phyloP scores from a whole-genome alignment of 2,113 vertebrate genomes.

The Cercocebus atys region DNA sequence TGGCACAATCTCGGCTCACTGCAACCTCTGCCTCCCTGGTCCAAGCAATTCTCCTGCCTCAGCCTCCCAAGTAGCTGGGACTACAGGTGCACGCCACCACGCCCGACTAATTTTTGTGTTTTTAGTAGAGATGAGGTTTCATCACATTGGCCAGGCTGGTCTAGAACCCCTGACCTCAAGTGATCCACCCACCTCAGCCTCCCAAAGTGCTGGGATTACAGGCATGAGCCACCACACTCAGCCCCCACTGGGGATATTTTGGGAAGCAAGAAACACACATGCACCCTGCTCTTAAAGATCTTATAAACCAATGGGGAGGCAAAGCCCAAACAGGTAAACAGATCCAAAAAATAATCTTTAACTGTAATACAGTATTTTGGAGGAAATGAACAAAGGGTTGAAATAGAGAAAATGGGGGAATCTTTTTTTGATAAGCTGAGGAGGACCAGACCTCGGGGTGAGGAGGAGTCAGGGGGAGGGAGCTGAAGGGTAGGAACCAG shows the following conservation, averaged over 20 bases:
- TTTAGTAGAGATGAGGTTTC: too few species aligned
- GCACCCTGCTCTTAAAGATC: not conserved
- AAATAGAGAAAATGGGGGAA: not conserved
- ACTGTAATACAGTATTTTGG: not conserved
- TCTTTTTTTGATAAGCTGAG: not conserved
- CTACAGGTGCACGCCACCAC: too few species aligned
- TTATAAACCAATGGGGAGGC: not conserved
- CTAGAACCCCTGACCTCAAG: too few species aligned
- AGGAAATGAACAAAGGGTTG: not conserved
- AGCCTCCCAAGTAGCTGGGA: too few species aligned
- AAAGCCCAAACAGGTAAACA: not conserved
- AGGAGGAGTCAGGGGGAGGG: not conserved
- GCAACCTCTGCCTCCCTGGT: too few species aligned
- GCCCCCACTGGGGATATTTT: too few species aligned
- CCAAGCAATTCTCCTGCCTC: too few species aligned
- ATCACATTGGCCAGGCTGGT: too few species aligned
- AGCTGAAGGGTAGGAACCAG: not conserved
- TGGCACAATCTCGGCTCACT: too few species aligned
- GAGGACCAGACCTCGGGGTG: not conserved
- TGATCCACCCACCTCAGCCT: too few species aligned
- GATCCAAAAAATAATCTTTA: not conserved
- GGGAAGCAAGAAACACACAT: not conserved
- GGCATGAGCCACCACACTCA: fast-evolving
- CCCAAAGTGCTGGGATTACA: too few species aligned
- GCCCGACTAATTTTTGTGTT: too few species aligned